Conservation (phyloP, 2,797 vertebrate genomes). For the Arnoldichthys spilopterus region DNA sequence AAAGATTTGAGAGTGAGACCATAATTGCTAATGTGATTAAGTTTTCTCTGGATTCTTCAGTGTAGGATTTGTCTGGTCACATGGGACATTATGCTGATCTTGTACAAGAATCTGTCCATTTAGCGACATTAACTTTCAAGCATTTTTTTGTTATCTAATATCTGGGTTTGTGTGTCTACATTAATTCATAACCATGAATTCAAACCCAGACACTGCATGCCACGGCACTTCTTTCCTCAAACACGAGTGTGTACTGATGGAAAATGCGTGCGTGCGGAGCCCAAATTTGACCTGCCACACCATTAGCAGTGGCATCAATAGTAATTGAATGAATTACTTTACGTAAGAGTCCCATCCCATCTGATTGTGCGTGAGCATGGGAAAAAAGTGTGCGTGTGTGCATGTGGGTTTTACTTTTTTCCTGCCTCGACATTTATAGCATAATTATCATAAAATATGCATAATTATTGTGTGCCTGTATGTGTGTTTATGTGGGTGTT, state of each 20-base stretch:
- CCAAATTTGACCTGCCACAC: slow-evolving; percentile 12
- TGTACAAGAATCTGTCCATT: neutral
- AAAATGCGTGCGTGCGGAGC: slow-evolving; percentile 1
- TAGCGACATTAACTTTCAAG: no score
- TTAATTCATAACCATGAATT: neutral
- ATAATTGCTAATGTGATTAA: neutral
- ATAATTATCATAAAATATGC: neutral
- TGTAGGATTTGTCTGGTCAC: neutral
- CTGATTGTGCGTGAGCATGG: neutral
- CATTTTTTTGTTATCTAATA: no score
- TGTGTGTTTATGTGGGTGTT: slow-evolving; percentile 3
- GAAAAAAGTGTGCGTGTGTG: neutral
- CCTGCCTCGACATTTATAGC: slow-evolving; percentile 30
- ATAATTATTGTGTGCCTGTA: neutral
- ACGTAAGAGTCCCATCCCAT: neutral
- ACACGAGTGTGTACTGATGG: slow-evolving; percentile 8
- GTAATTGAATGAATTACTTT: slow-evolving; percentile 31
- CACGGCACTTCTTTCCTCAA: neutral
- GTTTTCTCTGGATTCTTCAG: slow-evolving; percentile 13
- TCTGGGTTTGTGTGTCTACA: neutral
- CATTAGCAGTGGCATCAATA: slow-evolving; percentile 20
- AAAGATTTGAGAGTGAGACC: neutral
- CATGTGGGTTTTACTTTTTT: slow-evolving; percentile 18
- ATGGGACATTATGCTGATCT: neutral
- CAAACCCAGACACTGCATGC: neutral